Base-by-base conservation (phyloP, 2,888 invertebrate genomes). In the Ectemnius continuus region DNA sequence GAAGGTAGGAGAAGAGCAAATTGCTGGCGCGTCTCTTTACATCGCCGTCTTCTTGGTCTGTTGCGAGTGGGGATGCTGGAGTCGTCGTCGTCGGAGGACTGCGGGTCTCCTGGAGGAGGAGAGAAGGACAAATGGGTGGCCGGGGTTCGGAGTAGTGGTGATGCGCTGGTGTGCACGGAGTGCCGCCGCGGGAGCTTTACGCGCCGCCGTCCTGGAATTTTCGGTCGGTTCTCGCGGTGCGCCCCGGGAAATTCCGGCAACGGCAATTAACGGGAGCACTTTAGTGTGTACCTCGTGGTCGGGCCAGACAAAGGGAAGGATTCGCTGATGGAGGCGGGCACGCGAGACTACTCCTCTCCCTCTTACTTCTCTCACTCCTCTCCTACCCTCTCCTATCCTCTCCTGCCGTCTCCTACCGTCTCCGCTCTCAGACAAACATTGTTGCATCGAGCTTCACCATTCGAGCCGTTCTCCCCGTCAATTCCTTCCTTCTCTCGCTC, bases 231-330 rank as follows among this genome's bases (percentile, higher is more conserved):
- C 52, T 68, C 75, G 61, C 70, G 75, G 61, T 14, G 63, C 70
- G 73, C 61, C 26, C 70, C 48, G 23, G 64, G 78, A 76, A 76
- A 82, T 82, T 82, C 77, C 75, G 71, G 67, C 64, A 70, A 52
- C 77, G 73, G 79, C 77, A 83, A 83, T 83, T 83, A 83, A 81
- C 82, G 82, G 70, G 73, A 83, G 81, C 81, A 75, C 83, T 82
- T 83, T 79, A 61, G 81, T 73, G 79, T 81, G 70, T 78, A 67
- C 66, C 67, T 70, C 66, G 81, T 67, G 81, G 76, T 81, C 67
- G 69, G 62, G 65, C 71, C 61, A 74, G 83, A 81, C 83, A 81
- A 82, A 81, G 81, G 83, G 74, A 62, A 70, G 75, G 79, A 80
- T 79, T 79, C 80, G 74, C 68, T 79, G 80, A 79, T 76, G 72